Evolutionary conservation across 1,140 invertebrate genomes (phyloP), one percentile per base, ranked within the genome.

Genomic region (Caenorhabditis latens): DNA sequence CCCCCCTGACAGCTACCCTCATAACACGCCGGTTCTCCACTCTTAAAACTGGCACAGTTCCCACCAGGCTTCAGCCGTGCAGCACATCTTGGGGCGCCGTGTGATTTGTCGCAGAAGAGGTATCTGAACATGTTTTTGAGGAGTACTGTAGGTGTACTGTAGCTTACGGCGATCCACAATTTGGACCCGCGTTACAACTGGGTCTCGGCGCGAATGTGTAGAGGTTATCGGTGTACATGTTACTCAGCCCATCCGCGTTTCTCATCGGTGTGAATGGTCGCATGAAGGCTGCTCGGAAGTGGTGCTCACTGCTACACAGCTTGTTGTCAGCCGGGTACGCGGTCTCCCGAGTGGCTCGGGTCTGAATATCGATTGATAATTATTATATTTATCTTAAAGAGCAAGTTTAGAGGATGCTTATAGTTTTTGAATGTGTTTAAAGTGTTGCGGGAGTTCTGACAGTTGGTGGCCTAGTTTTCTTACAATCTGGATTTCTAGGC

Each of bases 131-230:
- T n/a, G n/a, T n/a, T n/a, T n/a, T n/a, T n/a, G n/a, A n/a, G n/a
- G n/a, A n/a, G n/a, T n/a, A n/a, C n/a, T n/a, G n/a, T n/a, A n/a
- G n/a, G n/a, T n/a, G n/a, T n/a, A n/a, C n/a, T n/a, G n/a, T n/a
- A n/a, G n/a, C n/a, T n/a, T n/a, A 85, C 67, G 46, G 43, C 11
- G 71, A 86, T 71, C 85, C 85, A 65, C 75, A 91, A 8, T 86
- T 90, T 84, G 89, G 88, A 24, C 87, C 11, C 21, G 63, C 58
- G 21, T 71, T 58, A 88, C 91, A 91, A 40, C 84, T 79, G 7
- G 91, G 91, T 79, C 91, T 82, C 55, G 91, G 91, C n/a, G 90
- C 91, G 57, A 91, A 91, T 43, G 89, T 84, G 67, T 89, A 91
- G 40, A 91, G 16, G 40, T 92, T 90, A 79, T 91, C 91, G 0